A percentile compares a stretch with the other conserved stretches of the same genome.
These are phyloP conservation scores for Chrysopilus asiliformis DNA, from an alignment of 2,888 invertebrate genomes.

Conservation along the genomic window DNA sequence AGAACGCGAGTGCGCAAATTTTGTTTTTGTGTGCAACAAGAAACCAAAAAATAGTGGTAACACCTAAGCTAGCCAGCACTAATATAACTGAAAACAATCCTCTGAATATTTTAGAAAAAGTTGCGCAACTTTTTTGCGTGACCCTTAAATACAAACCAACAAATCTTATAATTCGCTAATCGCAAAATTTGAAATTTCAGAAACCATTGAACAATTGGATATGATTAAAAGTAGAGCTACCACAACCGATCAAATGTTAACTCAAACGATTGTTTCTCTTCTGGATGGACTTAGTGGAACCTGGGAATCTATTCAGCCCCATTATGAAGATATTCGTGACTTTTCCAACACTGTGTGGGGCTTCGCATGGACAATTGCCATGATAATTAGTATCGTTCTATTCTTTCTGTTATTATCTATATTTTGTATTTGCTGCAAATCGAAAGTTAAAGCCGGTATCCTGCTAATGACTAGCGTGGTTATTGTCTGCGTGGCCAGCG, in stretches of 20 bases:
- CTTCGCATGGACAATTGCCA: slow-evolving; percentile 28
- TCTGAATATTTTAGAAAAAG: too few species aligned
- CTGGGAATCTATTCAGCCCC: slow-evolving; percentile 27
- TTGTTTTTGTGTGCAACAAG: too few species aligned
- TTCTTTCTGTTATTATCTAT: slow-evolving; percentile 30
- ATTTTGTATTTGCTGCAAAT: slow-evolving; percentile 32
- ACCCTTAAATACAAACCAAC: too few species aligned
- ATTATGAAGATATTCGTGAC: slow-evolving; percentile 26
- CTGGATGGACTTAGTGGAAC: slow-evolving; percentile 27
- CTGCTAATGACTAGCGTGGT: slow-evolving; percentile 28
- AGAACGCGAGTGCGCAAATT: too few species aligned
- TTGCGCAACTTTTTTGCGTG: too few species aligned
- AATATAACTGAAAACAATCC: too few species aligned
- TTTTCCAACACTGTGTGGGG: slow-evolving; percentile 31
- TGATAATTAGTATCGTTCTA: slow-evolving; percentile 30
- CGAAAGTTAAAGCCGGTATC: slow-evolving; percentile 30
- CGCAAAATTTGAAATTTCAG: slow-evolving; percentile 20
- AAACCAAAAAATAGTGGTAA: too few species aligned
- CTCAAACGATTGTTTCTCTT: slow-evolving; percentile 28
- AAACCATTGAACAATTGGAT: slow-evolving; percentile 33
- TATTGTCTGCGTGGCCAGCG: slow-evolving; percentile 30
- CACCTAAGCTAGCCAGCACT: too few species aligned
- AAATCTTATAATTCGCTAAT: too few species aligned
- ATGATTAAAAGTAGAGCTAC: slow-evolving; percentile 31
- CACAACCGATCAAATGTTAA: slow-evolving; percentile 31